phyloP scores from a whole-genome alignment of 2,113 vertebrate species.

The Trachemys scripta region DNA sequence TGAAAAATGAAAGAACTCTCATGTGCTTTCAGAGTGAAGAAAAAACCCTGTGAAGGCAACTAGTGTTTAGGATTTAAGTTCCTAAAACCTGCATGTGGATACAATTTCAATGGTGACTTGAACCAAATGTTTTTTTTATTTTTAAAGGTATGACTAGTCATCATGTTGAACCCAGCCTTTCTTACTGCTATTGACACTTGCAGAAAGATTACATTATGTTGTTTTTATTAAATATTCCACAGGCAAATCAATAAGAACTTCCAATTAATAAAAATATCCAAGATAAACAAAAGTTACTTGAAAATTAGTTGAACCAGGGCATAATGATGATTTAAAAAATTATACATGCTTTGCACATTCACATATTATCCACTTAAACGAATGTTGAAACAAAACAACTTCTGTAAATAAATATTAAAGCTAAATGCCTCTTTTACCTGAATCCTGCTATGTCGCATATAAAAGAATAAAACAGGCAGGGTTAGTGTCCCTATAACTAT shows the following conservation, averaged over 20 bases:
- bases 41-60: conserved; percentile 6
- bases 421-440: conserved; percentile 2
- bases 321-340: not conserved
- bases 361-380: not conserved
- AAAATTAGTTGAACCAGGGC: conserved; percentile 14
- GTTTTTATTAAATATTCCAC: not conserved
- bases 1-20: conserved; percentile 19
- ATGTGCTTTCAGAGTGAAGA: not conserved
- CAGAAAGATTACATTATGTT: not conserved
- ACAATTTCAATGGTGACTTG: not conserved
- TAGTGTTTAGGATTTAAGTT: conserved; percentile 21
- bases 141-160: not conserved
- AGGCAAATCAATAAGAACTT: not conserved
- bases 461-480: conserved; percentile 21
- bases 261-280: conserved; percentile 6
- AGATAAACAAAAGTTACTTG: conserved; percentile 15
- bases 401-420: conserved; percentile 35
- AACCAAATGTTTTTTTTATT: not conserved
- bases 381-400: conserved; percentile 9
- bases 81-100: not conserved
- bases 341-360: not conserved
- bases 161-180: not conserved
- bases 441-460: conserved; percentile 30
- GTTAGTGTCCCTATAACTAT: conserved; percentile 39
- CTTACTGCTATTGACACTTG: not conserved